Conservation (phyloP, 1,140 invertebrate genomes). For the Onthophagus taurus region DNA sequence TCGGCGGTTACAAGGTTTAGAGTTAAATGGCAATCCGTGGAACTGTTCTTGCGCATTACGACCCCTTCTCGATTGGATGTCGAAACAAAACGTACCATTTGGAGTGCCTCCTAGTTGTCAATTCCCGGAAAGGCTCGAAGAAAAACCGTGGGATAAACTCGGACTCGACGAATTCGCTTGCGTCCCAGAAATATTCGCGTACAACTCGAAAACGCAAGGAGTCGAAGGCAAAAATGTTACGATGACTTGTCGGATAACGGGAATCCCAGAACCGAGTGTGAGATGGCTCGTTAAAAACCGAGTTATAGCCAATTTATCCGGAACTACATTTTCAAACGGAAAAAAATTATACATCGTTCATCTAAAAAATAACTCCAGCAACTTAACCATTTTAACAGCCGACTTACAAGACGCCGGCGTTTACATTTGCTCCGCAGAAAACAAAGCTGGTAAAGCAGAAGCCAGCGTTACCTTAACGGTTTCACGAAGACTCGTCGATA, state of each 20-base stretch:
- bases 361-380: slow-evolving; percentile 45
- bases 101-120: slow-evolving; percentile 58
- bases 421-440: slow-evolving; percentile 66
- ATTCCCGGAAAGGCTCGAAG: slow-evolving; percentile 48
- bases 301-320: slow-evolving; percentile 43
- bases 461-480: slow-evolving; percentile 60
- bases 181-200: slow-evolving; percentile 52
- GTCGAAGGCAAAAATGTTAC: slow-evolving; percentile 64
- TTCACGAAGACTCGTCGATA: slow-evolving; percentile 41
- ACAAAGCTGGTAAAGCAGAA: slow-evolving; percentile 63
- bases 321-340: slow-evolving; percentile 36
- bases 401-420: slow-evolving; percentile 61
- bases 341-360: slow-evolving; percentile 44
- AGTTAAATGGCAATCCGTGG: slow-evolving; percentile 69
- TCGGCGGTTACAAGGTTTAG: slow-evolving; percentile 59
- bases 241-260: slow-evolving; percentile 58
- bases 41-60: slow-evolving; percentile 70
- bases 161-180: slow-evolving; percentile 74
- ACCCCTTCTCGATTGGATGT: slow-evolving; percentile 67
- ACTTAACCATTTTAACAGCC: slow-evolving; percentile 59
- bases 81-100: slow-evolving; percentile 62
- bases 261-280: slow-evolving; percentile 56
- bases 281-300: slow-evolving; percentile 45
- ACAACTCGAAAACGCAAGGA: slow-evolving; percentile 43
- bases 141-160: slow-evolving; percentile 61